Evolutionary conservation across 2,113 vertebrate genomes (phyloP).

Genomic region (Elaphurus davidianus): DNA sequence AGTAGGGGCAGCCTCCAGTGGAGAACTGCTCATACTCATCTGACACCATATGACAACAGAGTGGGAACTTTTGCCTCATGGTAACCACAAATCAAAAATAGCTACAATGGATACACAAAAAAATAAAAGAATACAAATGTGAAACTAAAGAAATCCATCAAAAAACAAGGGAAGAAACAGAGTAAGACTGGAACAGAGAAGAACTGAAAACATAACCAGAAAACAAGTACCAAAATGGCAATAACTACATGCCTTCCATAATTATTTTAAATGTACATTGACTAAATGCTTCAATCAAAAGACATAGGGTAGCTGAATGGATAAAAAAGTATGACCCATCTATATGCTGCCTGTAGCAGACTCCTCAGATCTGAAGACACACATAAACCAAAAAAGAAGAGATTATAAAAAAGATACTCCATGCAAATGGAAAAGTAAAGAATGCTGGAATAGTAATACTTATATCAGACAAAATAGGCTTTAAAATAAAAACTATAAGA

Average conservation of each 20-base stretch:
- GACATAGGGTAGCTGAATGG: not conserved
- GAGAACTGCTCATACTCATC: slow-evolving; percentile 94
- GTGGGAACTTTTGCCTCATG: slow-evolving; percentile 87
- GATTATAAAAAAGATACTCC: not conserved
- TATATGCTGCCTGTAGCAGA: not conserved
- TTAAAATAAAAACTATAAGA: not conserved
- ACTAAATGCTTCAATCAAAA: not conserved
- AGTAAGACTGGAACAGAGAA: not conserved
- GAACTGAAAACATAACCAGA: not conserved
- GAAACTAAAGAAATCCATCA: not conserved
- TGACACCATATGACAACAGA: slow-evolving; percentile 94
- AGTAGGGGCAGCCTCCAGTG: slow-evolving; percentile 90
- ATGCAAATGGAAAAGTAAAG: not conserved
- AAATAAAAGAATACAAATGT: not conserved
- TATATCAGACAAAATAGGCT: not conserved
- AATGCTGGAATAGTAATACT: not conserved
- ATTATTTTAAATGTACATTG: not conserved
- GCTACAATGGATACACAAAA: not conserved
- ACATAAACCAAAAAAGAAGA: not conserved
- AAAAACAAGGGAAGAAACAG: not conserved
- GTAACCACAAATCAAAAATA: not conserved
- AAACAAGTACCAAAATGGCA: not conserved
- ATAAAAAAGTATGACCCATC: not conserved
- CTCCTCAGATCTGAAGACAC: not conserved
- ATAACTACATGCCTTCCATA: not conserved